Base-by-base conservation (phyloP, 2,888 invertebrate species). In the Drosophila anomalata region DNA sequence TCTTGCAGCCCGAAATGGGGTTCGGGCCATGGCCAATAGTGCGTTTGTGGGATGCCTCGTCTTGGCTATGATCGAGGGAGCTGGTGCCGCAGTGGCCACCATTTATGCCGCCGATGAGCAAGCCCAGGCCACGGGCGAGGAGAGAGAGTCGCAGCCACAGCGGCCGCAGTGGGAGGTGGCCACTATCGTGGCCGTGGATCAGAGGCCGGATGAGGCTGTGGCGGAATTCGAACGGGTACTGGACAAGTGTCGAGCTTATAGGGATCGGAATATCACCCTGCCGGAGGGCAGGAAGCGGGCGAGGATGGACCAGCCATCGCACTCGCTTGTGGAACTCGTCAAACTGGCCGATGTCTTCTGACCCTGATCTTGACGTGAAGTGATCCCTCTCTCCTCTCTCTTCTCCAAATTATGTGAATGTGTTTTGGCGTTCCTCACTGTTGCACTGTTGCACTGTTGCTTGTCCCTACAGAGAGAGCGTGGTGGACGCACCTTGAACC, bases 21-120 rank as follows among this genome's bases (percentile, higher is more conserved):
- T 83, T 3, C 77, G 79, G 36, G 85, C 82, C 4, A 79, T 84
- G 75, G 84, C 77, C 0, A 87, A 84, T 36, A 82, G 82, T 11
- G 84, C 84, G 0, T 29, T 84, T 14, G 77, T 87, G 0, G 85
- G 84, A 0, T 85, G 85, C 4, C 53, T 84, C 4, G 85, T 84
- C 1, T 42, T 87, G 60, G 84, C 87, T 11, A 61, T 84, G 66
- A 75, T 87, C 3, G 87, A 84, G 42, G 84, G 79, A 2, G 75
- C 87, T 9, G 74, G 85, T 2, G 77, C 78, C 26, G 87, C 85
- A 5, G 74, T 84, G n/a, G 70, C 84, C 47, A 84, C 78, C 2
- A 84, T 87, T 14, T 82, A 84, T 69, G 84, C 84, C 2, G 73
- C 71, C 4, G 67, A 79, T n/a, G 41, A 11, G 0, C 11, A 2